Base-by-base conservation (phyloP, 2,797 vertebrate species). In the Melanogrammus aeglefinus region DNA sequence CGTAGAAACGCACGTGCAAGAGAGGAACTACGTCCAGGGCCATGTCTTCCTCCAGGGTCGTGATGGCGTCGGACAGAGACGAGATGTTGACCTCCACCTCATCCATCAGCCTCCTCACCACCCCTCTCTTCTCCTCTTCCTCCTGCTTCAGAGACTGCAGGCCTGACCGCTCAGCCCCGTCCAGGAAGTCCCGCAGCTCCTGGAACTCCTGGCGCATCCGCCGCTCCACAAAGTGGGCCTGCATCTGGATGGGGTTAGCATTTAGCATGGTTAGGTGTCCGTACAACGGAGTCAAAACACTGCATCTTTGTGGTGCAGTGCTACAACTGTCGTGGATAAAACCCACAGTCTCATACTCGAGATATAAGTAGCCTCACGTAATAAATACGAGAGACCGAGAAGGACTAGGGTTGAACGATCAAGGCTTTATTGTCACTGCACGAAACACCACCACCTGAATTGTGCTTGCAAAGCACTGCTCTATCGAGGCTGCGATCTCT, bases 151-250 rank as follows among this genome's bases (percentile, higher is more conserved):
- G 88, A 8, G 35, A 77, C 7, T 77, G 82, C 83, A 94, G 83
- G 82, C 85, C 84, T 57, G 80, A 83, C 0, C 85, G 87, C 57
- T 94, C 93, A 74, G 92, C 90, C 0, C 47, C 86, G 0, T 14
- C 75, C 0, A 94, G 91, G 84, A 94, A 93, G 10, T 51, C n/a
- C 78, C 78, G 91, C 21, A 94, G 90, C 39, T 86, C 89, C 47
- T 91, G 89, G 8, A 93, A 94, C 86, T 93, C 93, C 63, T 92
- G 88, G 0, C 76, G 90, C 9, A 88, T 92, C 29, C 82, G 78
- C 2, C 75, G 82, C 74, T 90, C 90, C 76, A 93, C 93, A 2
- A 85, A 91, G 1, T 18, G 86, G 38, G 88, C 88, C 81, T 94
- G 93, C 79, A 79, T 77, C 93, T 94, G 79, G 24, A 16, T 38